These are phyloP conservation scores for Oenanthe melanoleuca DNA, from an alignment of 2,113 vertebrate species.

Conservation along the genomic window DNA sequence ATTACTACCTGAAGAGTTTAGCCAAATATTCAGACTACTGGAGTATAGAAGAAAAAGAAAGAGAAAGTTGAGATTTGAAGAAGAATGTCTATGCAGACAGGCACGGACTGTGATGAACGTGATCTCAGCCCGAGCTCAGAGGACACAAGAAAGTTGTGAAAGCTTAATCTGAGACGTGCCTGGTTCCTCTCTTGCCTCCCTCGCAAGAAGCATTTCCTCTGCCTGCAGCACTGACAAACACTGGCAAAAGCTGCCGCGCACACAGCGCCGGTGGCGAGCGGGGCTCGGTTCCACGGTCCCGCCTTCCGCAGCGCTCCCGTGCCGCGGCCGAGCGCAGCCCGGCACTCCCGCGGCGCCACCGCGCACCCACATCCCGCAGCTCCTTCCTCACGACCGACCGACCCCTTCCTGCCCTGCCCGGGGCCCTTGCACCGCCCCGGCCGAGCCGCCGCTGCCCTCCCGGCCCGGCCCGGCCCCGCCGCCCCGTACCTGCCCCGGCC, in stretches of 20 bases:
- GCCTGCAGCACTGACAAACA: not conserved
- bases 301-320: not conserved
- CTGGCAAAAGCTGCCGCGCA: rapidly evolving
- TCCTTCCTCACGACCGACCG: not conserved
- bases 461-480: too few species aligned
- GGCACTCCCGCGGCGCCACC: rapidly evolving
- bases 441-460: too few species aligned
- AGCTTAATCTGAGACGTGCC: not conserved
- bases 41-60: rapidly evolving
- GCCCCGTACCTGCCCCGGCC: too few species aligned
- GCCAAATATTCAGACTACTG: not conserved
- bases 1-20: not conserved
- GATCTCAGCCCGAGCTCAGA: not conserved
- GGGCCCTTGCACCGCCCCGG: not conserved
- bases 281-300: rapidly evolving
- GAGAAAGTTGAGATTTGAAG: not conserved
- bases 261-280: rapidly evolving
- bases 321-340: rapidly evolving
- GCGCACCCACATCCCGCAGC: not conserved
- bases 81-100: not conserved
- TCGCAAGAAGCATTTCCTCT: not conserved
- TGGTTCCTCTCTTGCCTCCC: not conserved
- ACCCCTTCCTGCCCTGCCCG: not conserved
- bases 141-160: not conserved
- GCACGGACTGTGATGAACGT: not conserved